Evolutionary conservation across 1,140 invertebrate species (phyloP), one percentile per base, ranked within the genome.

Genomic region (Penaeus chinensis): DNA sequence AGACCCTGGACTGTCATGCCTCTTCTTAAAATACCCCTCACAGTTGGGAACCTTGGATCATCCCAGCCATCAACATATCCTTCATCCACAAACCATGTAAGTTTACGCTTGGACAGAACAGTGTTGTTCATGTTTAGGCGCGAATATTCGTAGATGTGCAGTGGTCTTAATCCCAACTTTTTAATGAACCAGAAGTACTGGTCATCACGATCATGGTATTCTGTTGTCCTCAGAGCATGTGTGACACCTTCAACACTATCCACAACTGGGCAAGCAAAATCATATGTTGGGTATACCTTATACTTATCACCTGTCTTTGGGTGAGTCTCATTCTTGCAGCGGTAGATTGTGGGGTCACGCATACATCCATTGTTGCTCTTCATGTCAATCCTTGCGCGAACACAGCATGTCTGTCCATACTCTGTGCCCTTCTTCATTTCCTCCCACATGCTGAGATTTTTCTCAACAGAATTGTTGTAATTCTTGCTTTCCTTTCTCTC

Each of bases 251-350:
- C 99, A 77, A 99, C 94, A 78, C 97, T 96, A 93, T 99, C 99
- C 5, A 99, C 98, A 91, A 99, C 99, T 7, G 99, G 99, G 93
- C 99, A 99, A 2, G 99, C 98, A 94, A 99, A 99, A 93, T 99
- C 99, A 91, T 99, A 99, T 0, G 99, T 99, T 47, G 99, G 99
- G 93, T 99, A 99, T 7, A 99, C 98, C 97, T 99, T 99, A 93
- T 99, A 99, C 93, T 99, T 98, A 42, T 93, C 95, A 83, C 97
- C 98, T 71, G 98, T 99, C 61, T 96, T 93, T 3, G 98, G 96
- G 94, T 99, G 99, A 18, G 94, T 93, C 92, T 99, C 98, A 88
- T 95, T 95, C 92, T 99, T 99, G 93, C 98, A 99, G n/a, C 99
- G 94, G 92, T 99, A 99, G 90, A 99, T 99, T 13, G 98, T 99